A percentile compares a stretch with the other conserved stretches of the same genome.
Evolutionary conservation across 2,113 vertebrate species (phyloP).

Genomic region (Pygoscelis antarcticus): DNA sequence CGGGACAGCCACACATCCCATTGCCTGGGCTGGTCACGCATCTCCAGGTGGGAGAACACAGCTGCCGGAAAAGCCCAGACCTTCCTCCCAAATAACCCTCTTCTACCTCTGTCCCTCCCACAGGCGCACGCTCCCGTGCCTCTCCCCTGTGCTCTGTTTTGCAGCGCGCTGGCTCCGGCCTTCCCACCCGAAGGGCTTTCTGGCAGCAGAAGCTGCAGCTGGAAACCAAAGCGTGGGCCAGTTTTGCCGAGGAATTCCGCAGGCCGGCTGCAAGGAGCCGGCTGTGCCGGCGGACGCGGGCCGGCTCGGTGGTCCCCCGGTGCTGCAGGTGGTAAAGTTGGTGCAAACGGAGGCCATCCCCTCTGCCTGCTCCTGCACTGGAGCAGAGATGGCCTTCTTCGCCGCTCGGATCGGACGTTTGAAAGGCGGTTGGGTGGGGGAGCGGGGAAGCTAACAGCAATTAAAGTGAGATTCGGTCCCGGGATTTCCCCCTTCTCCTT

Average conservation of each 20-base stretch:
- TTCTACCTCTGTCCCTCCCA: not conserved
- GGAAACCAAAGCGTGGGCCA: not conserved
- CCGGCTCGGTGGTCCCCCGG: not conserved
- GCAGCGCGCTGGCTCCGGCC: not conserved
- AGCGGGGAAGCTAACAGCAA: not conserved
- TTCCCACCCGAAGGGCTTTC: not conserved
- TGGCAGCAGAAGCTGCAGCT: not conserved
- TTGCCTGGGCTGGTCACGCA: not conserved
- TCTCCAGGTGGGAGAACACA: not conserved
- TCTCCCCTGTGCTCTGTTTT: rapidly evolving
- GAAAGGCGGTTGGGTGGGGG: not conserved
- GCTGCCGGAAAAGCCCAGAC: not conserved
- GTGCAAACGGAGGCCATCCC: not conserved
- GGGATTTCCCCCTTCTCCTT: not conserved
- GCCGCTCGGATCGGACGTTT: rapidly evolving
- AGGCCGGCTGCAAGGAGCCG: not conserved
- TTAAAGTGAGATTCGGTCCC: rapidly evolving
- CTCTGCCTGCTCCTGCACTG: rapidly evolving
- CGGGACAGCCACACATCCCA: not conserved
- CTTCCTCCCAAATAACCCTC: not conserved
- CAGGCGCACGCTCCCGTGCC: rapidly evolving
- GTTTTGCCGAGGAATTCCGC: not conserved
- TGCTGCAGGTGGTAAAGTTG: not conserved
- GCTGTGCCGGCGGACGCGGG: rapidly evolving
- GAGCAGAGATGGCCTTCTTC: not conserved